Base-by-base conservation (phyloP, 2,113 vertebrate genomes). In the Sylvietta virens region DNA sequence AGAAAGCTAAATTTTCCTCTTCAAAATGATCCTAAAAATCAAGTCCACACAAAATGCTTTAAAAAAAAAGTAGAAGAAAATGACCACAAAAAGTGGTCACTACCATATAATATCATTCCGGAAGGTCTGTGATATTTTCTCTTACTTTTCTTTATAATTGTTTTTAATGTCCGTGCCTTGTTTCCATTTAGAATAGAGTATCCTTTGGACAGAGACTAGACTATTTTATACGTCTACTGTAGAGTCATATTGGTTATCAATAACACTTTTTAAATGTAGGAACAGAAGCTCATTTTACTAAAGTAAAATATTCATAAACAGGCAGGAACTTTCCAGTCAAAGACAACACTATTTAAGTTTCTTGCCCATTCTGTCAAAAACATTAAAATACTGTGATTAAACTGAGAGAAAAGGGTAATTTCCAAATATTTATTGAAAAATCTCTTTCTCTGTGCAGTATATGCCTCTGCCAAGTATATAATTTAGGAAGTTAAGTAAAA, bases 361-460 rank as follows among this genome's bases (percentile, higher is more conserved):
- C 42, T 81, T 80, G 6, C 13, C 35, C 31, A 40, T 80, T 80
- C 77, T 83, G 45, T 21, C 42, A 95, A 69, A 48, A 35, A 10
- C 42, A 45, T 84, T 77, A 64, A 91, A 93, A 58, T 61, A 5
- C 12, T 87, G 35, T 42, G 51, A 83, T 89, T 87, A 96, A 90
- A 95, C 45, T 86, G 81, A 94, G n/a, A 88, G 62, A 23, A 50
- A 86, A 76, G 35, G 27, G 37, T 70, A 90, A 73, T 16, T 93
- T 95, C 95, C 86, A 97, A 79, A 11, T 15, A 35, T 33, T 18
- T 85, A 92, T 74, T 95, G 84, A 93, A 97, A 98, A 96, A 93
- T 73, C 37, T 94, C 33, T 90, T 73, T 95, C 88, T 96, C 73
- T 85, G 35, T 33, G 18, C 13, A 83, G 6, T 66, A 9, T 87